These are phyloP conservation scores for Moxostoma hubbsi DNA, from an alignment of 2,797 vertebrate species.

Conservation along the genomic window DNA sequence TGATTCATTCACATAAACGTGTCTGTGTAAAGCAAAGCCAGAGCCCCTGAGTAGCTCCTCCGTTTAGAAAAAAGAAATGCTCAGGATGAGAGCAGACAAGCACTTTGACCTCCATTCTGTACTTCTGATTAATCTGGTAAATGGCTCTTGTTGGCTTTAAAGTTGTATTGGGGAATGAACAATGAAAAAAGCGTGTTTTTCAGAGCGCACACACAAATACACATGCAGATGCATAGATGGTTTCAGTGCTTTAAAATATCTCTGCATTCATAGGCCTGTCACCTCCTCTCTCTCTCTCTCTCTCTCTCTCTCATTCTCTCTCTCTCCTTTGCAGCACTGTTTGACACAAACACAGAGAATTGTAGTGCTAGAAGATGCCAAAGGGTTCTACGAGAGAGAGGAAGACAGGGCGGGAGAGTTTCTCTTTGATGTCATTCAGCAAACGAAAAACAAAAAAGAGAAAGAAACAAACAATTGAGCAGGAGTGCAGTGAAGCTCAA, in stretches of 20 bases:
- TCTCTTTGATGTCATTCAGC: slow-evolving; percentile 81
- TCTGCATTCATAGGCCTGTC: slow-evolving; percentile 52
- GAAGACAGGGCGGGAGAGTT: slow-evolving; percentile 67
- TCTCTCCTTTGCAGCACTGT: slow-evolving; percentile 38
- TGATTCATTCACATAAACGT: slow-evolving; percentile 22
- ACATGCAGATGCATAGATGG: slow-evolving; percentile 30
- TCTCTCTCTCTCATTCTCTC: neutral
- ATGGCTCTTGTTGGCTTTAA: slow-evolving; percentile 29
- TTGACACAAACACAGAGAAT: slow-evolving; percentile 70
- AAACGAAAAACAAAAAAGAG: slow-evolving; percentile 66
- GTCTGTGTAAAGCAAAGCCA: slow-evolving; percentile 36
- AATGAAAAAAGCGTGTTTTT: slow-evolving; percentile 25
- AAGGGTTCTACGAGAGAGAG: slow-evolving; percentile 68
- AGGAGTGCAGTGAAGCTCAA: slow-evolving; percentile 24
- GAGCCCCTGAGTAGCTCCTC: slow-evolving; percentile 26
- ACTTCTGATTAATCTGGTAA: slow-evolving; percentile 38
- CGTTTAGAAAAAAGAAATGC: neutral
- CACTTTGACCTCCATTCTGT: slow-evolving; percentile 5
- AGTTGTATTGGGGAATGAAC: slow-evolving; percentile 45
- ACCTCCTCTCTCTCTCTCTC: slow-evolving; percentile 20
- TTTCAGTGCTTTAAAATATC: slow-evolving; percentile 54
- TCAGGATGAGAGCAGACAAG: slow-evolving; percentile 25
- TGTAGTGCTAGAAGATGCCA: slow-evolving; percentile 79
- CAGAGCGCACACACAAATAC: slow-evolving; percentile 11
- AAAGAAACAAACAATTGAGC: slow-evolving; percentile 45